A percentile compares a stretch with the other conserved stretches of the same genome.
Evolutionary conservation across 2,113 vertebrate genomes (phyloP).

Genomic region (Pelodiscus sinensis): DNA sequence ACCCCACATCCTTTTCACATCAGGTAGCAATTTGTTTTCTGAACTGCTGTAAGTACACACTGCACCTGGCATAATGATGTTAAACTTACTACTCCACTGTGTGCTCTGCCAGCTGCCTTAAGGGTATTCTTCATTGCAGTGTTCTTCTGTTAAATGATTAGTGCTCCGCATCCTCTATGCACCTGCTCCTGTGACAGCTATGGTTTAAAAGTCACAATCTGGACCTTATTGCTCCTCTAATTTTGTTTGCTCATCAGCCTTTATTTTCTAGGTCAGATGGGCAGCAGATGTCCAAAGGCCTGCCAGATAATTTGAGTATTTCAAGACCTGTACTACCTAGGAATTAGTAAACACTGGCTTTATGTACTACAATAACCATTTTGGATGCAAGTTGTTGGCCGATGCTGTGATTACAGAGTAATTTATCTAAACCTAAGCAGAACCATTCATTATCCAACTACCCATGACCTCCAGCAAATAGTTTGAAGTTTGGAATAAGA

Average conservation of each 20-base stretch:
- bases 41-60: neutral
- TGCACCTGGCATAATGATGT: neutral
- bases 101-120: neutral
- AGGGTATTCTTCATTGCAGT: neutral
- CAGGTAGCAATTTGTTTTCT: neutral
- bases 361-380: neutral
- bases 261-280: constrained; percentile 16
- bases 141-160: neutral
- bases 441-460: neutral
- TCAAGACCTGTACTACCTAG: neutral
- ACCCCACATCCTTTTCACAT: neutral
- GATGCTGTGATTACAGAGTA: neutral
- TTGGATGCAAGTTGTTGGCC: constrained; percentile 1
- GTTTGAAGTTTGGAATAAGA: neutral
- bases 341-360: neutral
- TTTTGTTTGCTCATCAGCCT: neutral
- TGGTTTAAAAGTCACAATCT: neutral
- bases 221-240: neutral
- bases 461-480: neutral
- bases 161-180: neutral
- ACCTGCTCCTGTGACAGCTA: neutral
- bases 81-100: neutral
- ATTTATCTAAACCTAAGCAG: neutral
- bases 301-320: constrained; percentile 1
- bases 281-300: neutral